Conservation (phyloP, 1,140 invertebrate genomes). For the Platorchestia sp. region DNA sequence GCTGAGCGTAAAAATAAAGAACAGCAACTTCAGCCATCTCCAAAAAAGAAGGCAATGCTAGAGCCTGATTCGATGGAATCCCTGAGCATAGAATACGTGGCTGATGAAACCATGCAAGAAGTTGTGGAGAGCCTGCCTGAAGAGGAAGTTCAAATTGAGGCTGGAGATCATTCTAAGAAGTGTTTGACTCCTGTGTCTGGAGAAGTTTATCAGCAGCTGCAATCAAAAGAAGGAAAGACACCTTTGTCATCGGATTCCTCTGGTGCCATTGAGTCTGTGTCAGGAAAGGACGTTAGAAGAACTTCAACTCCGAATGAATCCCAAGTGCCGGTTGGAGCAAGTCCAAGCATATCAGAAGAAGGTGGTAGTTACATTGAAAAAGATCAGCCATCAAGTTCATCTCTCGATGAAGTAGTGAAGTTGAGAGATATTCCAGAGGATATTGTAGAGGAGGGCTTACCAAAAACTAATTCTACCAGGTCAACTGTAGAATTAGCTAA, state of each 20-base stretch:
- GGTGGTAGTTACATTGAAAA: constrained; percentile 46
- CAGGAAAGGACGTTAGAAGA: constrained; percentile 24
- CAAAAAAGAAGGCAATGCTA: background rate
- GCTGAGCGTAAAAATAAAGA: background rate
- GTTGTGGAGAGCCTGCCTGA: background rate
- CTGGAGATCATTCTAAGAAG: background rate
- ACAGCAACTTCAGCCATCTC: background rate
- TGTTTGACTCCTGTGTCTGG: background rate
- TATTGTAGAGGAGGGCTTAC: background rate
- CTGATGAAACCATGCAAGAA: background rate
- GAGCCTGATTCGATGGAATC: background rate
- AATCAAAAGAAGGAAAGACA: background rate
- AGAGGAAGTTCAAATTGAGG: background rate
- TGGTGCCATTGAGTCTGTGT: background rate
- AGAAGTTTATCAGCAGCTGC: background rate
- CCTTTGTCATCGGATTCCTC: constrained; percentile 12
- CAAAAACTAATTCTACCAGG: background rate
- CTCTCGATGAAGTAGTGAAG: background rate
- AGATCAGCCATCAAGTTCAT: background rate
- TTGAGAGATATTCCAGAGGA: background rate
- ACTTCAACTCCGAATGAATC: constrained; percentile 45
- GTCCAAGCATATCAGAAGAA: constrained; percentile 38
- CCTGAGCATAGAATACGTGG: background rate
- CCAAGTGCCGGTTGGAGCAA: background rate
- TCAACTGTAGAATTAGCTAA: background rate